Percentiles rank a stretch among this genome's conserved stretches.
phyloP scores from a whole-genome alignment of 2,888 invertebrate species.

The Corbicula japonica region DNA sequence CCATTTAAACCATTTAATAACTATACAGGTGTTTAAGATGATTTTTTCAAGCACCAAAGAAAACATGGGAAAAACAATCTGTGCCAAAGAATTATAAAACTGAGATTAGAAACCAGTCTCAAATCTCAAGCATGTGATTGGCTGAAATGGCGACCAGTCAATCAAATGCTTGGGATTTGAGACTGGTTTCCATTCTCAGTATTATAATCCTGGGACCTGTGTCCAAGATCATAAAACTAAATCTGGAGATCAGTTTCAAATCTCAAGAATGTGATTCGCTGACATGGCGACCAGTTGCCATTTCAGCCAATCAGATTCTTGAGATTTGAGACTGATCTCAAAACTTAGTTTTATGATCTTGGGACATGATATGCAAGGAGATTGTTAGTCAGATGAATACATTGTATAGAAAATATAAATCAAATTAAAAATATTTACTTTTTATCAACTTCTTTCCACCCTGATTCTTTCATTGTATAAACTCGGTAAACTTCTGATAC shows the following conservation, averaged over 20 bases:
- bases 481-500: slow-evolving; percentile 91
- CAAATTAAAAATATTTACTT: slow-evolving; percentile 57
- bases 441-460: slow-evolving; percentile 85
- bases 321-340: not conserved
- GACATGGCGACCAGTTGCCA: not conserved
- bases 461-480: slow-evolving; percentile 85
- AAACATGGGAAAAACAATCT: too few relatives aligned
- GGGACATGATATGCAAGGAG: not conserved
- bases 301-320: not conserved
- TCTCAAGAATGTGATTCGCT: not conserved
- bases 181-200: too few relatives aligned
- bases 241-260: slow-evolving; percentile 2
- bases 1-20: too few relatives aligned
- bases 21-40: too few relatives aligned
- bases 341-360: not conserved
- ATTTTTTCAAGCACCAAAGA: too few relatives aligned
- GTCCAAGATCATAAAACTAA: too few relatives aligned
- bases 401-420: not conserved
- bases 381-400: not conserved
- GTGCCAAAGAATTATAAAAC: too few relatives aligned
- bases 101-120: too few relatives aligned
- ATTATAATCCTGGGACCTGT: too few relatives aligned
- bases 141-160: too few relatives aligned
- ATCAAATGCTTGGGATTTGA: too few relatives aligned
- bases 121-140: too few relatives aligned